A percentile compares a stretch with the other conserved stretches of the same genome.
phyloP scores from a whole-genome alignment of 2,113 vertebrate species.

The Lepus timidus region DNA sequence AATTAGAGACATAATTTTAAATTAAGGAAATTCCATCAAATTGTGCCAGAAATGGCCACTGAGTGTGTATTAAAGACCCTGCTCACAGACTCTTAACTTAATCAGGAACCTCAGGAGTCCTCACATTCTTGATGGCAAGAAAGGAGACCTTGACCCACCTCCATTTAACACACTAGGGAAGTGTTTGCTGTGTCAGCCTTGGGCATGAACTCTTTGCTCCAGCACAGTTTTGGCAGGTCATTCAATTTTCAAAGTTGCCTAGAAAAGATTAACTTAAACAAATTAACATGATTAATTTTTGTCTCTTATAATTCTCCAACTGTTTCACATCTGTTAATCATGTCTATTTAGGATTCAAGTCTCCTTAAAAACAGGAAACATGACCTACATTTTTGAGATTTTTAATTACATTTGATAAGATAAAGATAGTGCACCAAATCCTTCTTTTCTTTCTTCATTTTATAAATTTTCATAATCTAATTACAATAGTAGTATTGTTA shows the following conservation, averaged over 20 bases:
- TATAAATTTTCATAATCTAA: neutral
- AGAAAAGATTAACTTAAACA: constrained; percentile 21
- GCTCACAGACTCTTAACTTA: neutral
- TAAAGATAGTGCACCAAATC: neutral
- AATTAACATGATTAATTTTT: neutral
- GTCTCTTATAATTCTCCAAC: neutral
- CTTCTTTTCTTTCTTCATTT: neutral
- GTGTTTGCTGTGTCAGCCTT: too few relatives aligned
- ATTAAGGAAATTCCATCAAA: neutral
- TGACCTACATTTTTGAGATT: neutral
- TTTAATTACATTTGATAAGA: neutral
- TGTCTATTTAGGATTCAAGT: neutral
- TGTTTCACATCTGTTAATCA: constrained; percentile 5
- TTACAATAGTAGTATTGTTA: neutral
- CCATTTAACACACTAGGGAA: neutral
- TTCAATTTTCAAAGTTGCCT: neutral
- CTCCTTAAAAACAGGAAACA: neutral
- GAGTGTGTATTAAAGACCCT: neutral
- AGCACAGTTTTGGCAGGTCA: neutral
- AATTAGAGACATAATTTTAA: neutral
- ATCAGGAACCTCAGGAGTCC: neutral
- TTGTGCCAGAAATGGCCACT: neutral
- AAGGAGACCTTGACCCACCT: neutral
- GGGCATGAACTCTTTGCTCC: neutral
- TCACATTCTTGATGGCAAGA: neutral